phyloP scores from a whole-genome alignment of 2,113 vertebrate genomes.

The Ovibos moschatus region DNA sequence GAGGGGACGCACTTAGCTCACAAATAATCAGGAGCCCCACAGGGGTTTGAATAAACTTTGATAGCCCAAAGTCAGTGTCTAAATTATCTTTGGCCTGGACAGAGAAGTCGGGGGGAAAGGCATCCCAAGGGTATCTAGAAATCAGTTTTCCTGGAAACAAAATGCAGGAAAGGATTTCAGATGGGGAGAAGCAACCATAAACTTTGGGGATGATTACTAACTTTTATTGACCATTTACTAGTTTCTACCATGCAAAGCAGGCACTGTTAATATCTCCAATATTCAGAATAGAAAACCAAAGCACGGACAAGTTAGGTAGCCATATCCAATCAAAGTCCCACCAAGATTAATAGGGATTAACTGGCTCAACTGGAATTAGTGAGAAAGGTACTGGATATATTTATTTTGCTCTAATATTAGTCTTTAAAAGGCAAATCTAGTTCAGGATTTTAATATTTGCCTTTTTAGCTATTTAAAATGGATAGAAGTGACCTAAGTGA shows the following conservation, averaged over 20 bases:
- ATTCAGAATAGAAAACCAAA: not conserved
- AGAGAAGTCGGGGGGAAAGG: not conserved
- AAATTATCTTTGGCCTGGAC: not conserved
- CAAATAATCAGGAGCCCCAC: not conserved
- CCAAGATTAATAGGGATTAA: not conserved
- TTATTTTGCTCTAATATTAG: slow-evolving; percentile 11
- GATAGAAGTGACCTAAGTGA: not conserved
- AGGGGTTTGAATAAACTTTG: not conserved
- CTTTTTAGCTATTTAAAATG: not conserved
- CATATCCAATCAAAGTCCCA: not conserved
- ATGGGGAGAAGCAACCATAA: not conserved
- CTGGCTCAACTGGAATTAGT: not conserved
- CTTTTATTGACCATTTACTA: not conserved
- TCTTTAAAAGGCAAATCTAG: not conserved
- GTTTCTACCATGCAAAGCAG: not conserved
- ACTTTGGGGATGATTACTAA: not conserved
- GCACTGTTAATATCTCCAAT: not conserved
- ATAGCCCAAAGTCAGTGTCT: not conserved
- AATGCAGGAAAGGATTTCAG: not conserved
- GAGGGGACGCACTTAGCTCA: not conserved
- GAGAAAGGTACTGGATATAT: not conserved
- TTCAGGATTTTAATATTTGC: not conserved
- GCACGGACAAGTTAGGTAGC: not conserved
- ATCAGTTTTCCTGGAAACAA: not conserved
- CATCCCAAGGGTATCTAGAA: not conserved